Conservation (phyloP, 2,113 vertebrate genomes). For the Lepus europaeus region DNA sequence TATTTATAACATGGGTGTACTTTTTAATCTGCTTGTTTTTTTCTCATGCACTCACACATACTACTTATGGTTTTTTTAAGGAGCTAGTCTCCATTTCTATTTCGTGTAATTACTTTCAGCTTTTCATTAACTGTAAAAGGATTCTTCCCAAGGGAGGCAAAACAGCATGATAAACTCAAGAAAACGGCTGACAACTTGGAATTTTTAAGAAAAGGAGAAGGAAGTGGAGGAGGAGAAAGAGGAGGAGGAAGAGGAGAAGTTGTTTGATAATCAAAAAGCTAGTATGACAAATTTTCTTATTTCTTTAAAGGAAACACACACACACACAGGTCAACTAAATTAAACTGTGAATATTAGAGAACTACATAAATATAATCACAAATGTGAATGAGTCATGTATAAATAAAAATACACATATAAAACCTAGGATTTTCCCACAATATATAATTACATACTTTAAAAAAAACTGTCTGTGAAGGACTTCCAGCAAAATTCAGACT, state of each 20-base stretch:
- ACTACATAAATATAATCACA: slow-evolving; percentile 76
- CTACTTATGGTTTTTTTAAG: slow-evolving; percentile 69
- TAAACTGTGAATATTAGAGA: slow-evolving; percentile 74
- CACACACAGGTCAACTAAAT: slow-evolving; percentile 66
- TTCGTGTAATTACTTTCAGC: slow-evolving; percentile 58
- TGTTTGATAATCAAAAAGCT: slow-evolving; percentile 60
- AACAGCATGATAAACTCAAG: slow-evolving; percentile 65
- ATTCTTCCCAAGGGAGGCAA: slow-evolving; percentile 42
- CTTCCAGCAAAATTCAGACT: slow-evolving; percentile 53
- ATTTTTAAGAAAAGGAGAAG: slow-evolving; percentile 60
- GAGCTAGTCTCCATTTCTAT: slow-evolving; percentile 69
- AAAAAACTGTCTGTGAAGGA: slow-evolving; percentile 63
- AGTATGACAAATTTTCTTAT: slow-evolving; percentile 56
- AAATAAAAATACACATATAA: slow-evolving; percentile 77
- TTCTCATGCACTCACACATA: slow-evolving; percentile 60
- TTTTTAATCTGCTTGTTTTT: slow-evolving; percentile 49
- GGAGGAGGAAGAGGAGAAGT: background rate
- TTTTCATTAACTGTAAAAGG: slow-evolving; percentile 54
- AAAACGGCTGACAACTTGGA: slow-evolving; percentile 60
- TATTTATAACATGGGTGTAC: slow-evolving; percentile 9
- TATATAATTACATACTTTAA: slow-evolving; percentile 71
- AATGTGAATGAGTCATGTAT: slow-evolving; percentile 79
- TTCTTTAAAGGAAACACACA: slow-evolving; percentile 51
- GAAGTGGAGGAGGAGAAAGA: too few species aligned
- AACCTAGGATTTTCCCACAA: slow-evolving; percentile 67